Evolutionary conservation across 2,113 vertebrate species (phyloP), one percentile per base, ranked within the genome.

Genomic region (Isurus oxyrinchus): DNA sequence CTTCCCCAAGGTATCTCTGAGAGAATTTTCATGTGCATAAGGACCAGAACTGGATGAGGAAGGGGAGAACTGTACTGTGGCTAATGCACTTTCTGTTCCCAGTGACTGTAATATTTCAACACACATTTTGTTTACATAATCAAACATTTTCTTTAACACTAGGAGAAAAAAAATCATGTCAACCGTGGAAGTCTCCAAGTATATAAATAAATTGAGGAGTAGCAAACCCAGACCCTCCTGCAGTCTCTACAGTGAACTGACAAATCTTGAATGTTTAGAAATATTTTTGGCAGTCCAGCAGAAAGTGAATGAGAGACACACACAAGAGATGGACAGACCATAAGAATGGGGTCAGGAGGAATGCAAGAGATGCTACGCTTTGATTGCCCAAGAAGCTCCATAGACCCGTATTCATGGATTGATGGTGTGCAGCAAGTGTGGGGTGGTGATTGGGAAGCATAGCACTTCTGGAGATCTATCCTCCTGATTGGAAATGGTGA

Each of bases 101-200:
- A 95, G 27, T 67, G 11, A 10, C 5, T 25, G n/a, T n/a, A 53
- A 95, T 53, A 72, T 95, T 95, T 69, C 67, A 95, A 72, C 27
- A 72, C 44, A 72, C 25, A 49, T 53, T 31, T 53, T 53, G n/a
- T 69, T 69, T 67, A 72, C 44, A 55, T 72, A 27, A 95, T 31
- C 94, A 95, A 95, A 95, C 25, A 57, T 72, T 76, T 95, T 44
- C 66, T 95, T 21, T 69, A 95, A 55, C 67, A 72, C 55, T 2
- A 53, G 53, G 66, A 44, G 35, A 40, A 66, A 94, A 44, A 40
- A 69, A 44, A 44, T 67, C 31, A 14, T 90, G 49, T 95, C 63
- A 66, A 69, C 40, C 27, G 25, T 95, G 93, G 93, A 76, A 95
- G 31, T 55, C 27, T 72, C 76, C 63, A 76, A 95, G 53, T 72